Conservation (phyloP, 2,888 invertebrate genomes). For the Panopea generosa region DNA sequence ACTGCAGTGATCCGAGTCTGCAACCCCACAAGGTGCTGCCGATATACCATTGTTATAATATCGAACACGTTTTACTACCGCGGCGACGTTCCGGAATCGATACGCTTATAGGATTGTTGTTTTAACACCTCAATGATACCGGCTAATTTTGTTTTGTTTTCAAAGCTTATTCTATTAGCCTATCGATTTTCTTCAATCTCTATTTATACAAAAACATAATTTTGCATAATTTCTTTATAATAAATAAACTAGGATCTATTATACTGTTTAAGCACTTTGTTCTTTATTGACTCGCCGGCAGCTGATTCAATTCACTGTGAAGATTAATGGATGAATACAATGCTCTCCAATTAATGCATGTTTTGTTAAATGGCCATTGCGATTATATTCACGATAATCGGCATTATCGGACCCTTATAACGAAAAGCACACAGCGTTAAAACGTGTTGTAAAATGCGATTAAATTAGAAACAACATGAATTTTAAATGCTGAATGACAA, state of each 20-base stretch:
- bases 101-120: constrained; percentile 31
- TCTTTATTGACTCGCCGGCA: constrained; percentile 15
- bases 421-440: constrained; percentile 3
- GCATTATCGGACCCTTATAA: not conserved
- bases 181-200: constrained; percentile 4
- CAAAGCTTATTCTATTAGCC: constrained; percentile 31
- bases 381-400: constrained; percentile 4
- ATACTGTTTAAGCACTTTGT: constrained; percentile 44
- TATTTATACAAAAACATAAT: constrained; percentile 47
- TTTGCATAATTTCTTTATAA: constrained; percentile 41
- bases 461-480: constrained; percentile 18
- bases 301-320: constrained; percentile 30
- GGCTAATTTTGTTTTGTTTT: constrained; percentile 18
- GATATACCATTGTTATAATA: constrained; percentile 1
- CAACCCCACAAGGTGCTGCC: too few species aligned
- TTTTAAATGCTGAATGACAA: constrained; percentile 1
- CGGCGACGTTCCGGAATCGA: constrained; percentile 12
- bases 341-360: not conserved
- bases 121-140: constrained; percentile 23
- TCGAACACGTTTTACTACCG: constrained; percentile 15
- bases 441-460: constrained; percentile 13
- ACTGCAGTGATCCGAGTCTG: too few species aligned
- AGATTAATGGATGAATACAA: constrained; percentile 25
- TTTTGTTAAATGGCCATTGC: constrained; percentile 17
- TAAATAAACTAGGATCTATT: constrained; percentile 40